Evolutionary conservation across 2,797 vertebrate genomes (phyloP).

Genomic region (Orestias chungarensis): DNA sequence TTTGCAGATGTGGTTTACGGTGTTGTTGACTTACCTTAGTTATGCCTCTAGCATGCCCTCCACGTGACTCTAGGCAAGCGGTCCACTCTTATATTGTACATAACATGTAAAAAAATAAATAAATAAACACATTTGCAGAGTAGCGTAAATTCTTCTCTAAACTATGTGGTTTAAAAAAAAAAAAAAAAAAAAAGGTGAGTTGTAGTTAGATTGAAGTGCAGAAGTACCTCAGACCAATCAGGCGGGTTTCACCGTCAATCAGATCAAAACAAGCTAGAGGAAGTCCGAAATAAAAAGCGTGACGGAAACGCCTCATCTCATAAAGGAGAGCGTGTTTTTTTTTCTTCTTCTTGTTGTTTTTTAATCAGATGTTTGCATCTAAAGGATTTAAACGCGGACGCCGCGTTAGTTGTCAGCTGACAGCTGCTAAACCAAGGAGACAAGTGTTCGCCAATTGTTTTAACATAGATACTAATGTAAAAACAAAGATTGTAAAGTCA

Average conservation of each 20-base stretch:
- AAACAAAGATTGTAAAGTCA: conserved; percentile 8
- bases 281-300: neutral
- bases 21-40: conserved; percentile 45
- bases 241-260: neutral
- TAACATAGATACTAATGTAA: no score
- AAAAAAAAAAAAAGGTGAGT: no score
- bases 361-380: neutral
- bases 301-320: neutral
- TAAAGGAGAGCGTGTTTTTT: neutral
- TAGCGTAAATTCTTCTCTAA: neutral
- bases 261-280: neutral
- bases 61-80: neutral
- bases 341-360: no score
- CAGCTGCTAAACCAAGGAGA: neutral
- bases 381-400: neutral
- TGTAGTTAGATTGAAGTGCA: conserved; percentile 11
- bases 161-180: no score
- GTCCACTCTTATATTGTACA: conserved; percentile 22
- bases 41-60: neutral
- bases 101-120: conserved; percentile 8
- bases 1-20: neutral
- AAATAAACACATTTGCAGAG: no score
- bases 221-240: conserved; percentile 14
- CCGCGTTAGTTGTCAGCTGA: neutral
- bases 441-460: no score